phyloP scores from a whole-genome alignment of 2,797 vertebrate species.

The Hafferia zeledoni region DNA sequence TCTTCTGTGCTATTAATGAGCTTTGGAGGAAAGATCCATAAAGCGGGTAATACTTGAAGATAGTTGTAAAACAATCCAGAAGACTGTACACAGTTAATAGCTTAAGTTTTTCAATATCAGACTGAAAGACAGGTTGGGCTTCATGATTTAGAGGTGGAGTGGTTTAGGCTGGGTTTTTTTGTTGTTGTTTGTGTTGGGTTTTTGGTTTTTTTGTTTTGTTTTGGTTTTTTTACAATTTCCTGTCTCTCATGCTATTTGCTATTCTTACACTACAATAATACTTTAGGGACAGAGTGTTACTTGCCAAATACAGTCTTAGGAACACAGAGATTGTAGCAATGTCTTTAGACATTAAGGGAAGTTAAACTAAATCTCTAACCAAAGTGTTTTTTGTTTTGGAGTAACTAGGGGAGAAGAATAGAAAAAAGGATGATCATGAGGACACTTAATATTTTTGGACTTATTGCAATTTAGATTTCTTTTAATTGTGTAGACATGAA shows the following conservation, averaged over 20 bases:
- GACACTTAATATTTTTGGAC: not conserved
- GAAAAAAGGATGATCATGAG: not conserved
- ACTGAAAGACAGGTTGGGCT: not conserved
- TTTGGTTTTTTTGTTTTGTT: no score
- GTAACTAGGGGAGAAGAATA: not conserved
- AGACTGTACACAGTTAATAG: not conserved
- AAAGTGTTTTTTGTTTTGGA: not conserved
- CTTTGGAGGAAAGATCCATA: not conserved
- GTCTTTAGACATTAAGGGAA: not conserved
- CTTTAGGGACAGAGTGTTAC: not conserved
- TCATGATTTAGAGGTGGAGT: not conserved
- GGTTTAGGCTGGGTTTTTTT: no score
- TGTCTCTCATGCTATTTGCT: not conserved
- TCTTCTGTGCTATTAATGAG: not conserved
- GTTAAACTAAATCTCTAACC: not conserved
- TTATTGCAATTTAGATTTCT: not conserved
- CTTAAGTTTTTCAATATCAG: not conserved
- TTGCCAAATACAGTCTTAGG: not conserved
- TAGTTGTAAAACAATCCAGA: not conserved
- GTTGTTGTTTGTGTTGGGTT: not conserved
- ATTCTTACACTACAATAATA: not conserved
- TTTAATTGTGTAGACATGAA: not conserved
- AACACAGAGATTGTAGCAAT: not conserved
- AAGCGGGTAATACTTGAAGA: not conserved
- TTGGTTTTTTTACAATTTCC: not conserved